phyloP scores from a whole-genome alignment of 1,140 invertebrate species.

The Cepaea nemoralis region DNA sequence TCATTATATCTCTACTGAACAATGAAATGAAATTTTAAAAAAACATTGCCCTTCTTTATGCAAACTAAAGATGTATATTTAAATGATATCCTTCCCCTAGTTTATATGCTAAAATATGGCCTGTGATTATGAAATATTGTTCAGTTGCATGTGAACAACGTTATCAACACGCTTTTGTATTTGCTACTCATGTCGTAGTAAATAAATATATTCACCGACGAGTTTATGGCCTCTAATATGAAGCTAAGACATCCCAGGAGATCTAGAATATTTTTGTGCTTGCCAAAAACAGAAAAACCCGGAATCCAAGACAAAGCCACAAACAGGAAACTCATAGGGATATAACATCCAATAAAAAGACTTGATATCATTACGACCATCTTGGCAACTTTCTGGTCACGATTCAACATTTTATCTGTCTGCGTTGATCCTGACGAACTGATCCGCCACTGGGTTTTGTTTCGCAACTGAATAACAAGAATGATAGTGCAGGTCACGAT shows the following conservation, averaged over 20 bases:
- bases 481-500: not conserved
- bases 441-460: not conserved
- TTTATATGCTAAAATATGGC: too few relatives aligned
- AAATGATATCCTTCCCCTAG: too few relatives aligned
- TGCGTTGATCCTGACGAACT: not conserved
- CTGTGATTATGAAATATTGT: too few relatives aligned
- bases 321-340: not conserved
- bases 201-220: not conserved
- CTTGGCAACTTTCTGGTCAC: not conserved
- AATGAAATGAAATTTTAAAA: too few relatives aligned
- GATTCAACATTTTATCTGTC: not conserved
- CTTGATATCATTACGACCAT: not conserved
- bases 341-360: not conserved
- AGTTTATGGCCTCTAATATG: not conserved
- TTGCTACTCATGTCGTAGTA: constrained; percentile 1
- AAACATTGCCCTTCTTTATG: too few relatives aligned
- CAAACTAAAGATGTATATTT: too few relatives aligned
- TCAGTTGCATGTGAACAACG: too few relatives aligned
- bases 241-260: not conserved
- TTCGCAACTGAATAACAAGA: not conserved
- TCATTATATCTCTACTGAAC: too few relatives aligned
- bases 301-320: not conserved
- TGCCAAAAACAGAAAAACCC: not conserved
- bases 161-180: not conserved
- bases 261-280: not conserved